Evolutionary conservation across 2,113 vertebrate genomes (phyloP).

Genomic region (Ptilonorhynchus violaceus): DNA sequence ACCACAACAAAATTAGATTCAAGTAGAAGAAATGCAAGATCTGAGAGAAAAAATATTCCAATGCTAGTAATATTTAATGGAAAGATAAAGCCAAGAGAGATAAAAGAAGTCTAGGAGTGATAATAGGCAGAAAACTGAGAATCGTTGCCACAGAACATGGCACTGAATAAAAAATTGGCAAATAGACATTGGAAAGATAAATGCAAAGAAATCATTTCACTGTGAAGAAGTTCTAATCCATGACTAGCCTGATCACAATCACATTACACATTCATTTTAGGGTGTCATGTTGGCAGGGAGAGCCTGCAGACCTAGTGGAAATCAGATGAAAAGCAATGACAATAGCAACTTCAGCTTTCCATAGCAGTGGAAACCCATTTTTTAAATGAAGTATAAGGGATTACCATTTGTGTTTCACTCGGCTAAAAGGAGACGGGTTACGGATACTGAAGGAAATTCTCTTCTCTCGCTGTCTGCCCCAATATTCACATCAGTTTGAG

Average conservation of each 20-base stretch:
- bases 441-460: slow-evolving; percentile 3
- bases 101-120: slow-evolving; percentile 35
- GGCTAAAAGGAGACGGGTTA: not conserved
- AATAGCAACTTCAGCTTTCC: slow-evolving; percentile 8
- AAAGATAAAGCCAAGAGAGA: slow-evolving; percentile 27
- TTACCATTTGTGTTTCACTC: slow-evolving; percentile 33
- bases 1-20: slow-evolving; percentile 36
- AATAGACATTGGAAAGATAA: slow-evolving; percentile 10
- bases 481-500: not conserved
- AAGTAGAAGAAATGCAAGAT: slow-evolving; percentile 42
- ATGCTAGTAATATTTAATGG: slow-evolving; percentile 43
- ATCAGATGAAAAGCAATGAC: not conserved
- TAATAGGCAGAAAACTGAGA: slow-evolving; percentile 43
- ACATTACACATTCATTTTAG: not conserved
- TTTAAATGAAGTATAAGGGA: slow-evolving; percentile 17
- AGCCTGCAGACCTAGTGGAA: not conserved
- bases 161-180: slow-evolving; percentile 6
- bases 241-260: not conserved
- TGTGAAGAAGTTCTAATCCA: not conserved
- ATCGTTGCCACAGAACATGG: slow-evolving; percentile 9
- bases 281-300: not conserved
- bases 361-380: not conserved
- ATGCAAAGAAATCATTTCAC: not conserved
- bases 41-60: slow-evolving; percentile 42
- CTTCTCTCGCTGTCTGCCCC: not conserved